A percentile compares a stretch with the other conserved stretches of the same genome.
Evolutionary conservation across 2,797 vertebrate species (phyloP).

Genomic region (Rhincodon typus): DNA sequence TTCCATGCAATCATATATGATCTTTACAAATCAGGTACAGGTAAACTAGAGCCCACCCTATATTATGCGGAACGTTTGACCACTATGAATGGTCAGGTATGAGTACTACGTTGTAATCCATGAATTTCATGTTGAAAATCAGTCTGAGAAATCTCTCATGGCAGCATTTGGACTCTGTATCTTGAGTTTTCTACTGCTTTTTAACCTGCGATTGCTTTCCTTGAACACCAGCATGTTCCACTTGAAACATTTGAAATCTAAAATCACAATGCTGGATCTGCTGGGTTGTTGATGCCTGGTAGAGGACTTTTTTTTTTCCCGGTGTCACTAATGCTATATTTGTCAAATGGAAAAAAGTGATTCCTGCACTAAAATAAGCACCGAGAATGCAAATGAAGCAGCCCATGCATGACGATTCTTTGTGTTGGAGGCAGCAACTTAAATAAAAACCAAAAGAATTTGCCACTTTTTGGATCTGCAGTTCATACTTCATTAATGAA

Average conservation of each 20-base stretch:
- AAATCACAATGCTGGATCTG: not conserved
- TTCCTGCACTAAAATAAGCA: not conserved
- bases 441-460: not conserved
- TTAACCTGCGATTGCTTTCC: not conserved
- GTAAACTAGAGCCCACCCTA: not conserved
- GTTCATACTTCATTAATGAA: not conserved
- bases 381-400: not conserved
- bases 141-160: not conserved
- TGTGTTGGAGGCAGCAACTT: not conserved
- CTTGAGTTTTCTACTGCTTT: not conserved
- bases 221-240: not conserved
- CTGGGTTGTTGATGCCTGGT: not conserved
- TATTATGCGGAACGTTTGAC: not conserved
- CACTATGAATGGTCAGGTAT: not conserved
- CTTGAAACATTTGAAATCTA: not conserved
- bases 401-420: not conserved
- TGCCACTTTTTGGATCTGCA: not conserved
- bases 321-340: not conserved
- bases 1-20: not conserved
- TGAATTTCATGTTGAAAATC: not conserved
- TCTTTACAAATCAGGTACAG: not conserved
- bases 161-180: not conserved
- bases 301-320: not conserved
- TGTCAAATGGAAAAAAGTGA: not conserved
- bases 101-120: not conserved